phyloP scores from a whole-genome alignment of 2,888 invertebrate genomes.

The Chloroclystis v-ata region DNA sequence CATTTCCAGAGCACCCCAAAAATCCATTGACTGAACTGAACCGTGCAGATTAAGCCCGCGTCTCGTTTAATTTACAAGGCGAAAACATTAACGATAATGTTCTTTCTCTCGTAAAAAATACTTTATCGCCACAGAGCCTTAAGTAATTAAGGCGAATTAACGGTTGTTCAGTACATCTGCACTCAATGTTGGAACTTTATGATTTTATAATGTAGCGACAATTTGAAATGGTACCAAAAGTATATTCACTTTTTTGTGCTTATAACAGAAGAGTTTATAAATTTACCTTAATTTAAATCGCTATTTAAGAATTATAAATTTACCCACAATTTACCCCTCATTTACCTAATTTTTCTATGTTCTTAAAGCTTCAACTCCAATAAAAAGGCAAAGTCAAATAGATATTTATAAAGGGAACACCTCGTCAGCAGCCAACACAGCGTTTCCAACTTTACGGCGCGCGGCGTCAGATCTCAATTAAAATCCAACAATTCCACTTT shows the following conservation, averaged over 20 bases:
- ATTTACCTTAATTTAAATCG: no score
- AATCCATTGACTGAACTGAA: conserved; percentile 19
- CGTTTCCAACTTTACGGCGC: conserved; percentile 39
- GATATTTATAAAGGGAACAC: conserved; percentile 13
- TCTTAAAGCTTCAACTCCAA: no score
- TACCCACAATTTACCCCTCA: no score
- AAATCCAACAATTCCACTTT: conserved; percentile 60
- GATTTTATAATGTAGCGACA: background rate
- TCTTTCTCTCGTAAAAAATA: conserved; percentile 60
- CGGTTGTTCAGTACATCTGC: conserved; percentile 61
- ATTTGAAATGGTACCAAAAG: background rate
- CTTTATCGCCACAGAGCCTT: conserved; percentile 56
- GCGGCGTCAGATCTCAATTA: conserved; percentile 57
- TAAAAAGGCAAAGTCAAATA: conserved; percentile 11
- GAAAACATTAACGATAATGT: conserved; percentile 63
- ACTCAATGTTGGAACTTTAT: conserved; percentile 41
- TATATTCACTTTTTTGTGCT: no score
- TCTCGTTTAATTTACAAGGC: conserved; percentile 61
- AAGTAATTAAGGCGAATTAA: conserved; percentile 69
- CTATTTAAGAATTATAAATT: no score
- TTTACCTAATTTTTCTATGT: no score
- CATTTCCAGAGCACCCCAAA: background rate
- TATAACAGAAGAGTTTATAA: background rate
- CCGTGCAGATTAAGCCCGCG: conserved; percentile 35
- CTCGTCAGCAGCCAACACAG: conserved; percentile 14